phyloP scores from a whole-genome alignment of 64 coral and sea anemone species.

The Platygyra sinensis region DNA sequence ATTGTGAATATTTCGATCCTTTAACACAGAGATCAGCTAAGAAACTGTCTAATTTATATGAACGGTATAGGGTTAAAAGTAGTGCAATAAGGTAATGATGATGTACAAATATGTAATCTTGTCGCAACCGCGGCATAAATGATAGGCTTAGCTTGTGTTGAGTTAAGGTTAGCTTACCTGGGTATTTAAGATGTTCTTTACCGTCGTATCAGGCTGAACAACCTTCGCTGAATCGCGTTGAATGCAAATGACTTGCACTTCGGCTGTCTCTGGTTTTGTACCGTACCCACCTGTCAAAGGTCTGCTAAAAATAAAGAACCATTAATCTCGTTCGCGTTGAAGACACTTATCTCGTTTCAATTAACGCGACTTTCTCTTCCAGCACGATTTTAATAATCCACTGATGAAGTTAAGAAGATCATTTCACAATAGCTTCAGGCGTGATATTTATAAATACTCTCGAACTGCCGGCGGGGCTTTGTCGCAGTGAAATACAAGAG shows the following conservation, averaged over 20 bases:
- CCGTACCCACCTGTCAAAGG: background rate
- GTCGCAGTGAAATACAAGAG: slow-evolving; percentile 5
- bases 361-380: background rate
- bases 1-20: no score
- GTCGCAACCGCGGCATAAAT: no score
- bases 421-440: background rate
- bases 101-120: no score
- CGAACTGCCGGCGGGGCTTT: background rate
- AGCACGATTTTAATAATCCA: background rate
- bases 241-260: background rate
- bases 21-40: no score
- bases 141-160: background rate
- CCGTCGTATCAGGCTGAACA: background rate
- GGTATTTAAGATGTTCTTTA: background rate
- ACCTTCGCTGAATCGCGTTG: background rate
- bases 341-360: background rate
- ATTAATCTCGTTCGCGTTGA: background rate
- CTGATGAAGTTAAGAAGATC: slow-evolving; percentile 14
- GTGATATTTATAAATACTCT: slow-evolving; percentile 17
- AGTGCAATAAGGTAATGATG: no score
- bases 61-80: no score
- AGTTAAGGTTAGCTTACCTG: background rate
- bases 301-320: background rate
- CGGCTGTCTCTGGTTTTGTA: background rate
- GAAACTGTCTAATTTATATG: no score